phyloP scores from a whole-genome alignment of 2,888 invertebrate genomes.

The Pediacus dermestoides region DNA sequence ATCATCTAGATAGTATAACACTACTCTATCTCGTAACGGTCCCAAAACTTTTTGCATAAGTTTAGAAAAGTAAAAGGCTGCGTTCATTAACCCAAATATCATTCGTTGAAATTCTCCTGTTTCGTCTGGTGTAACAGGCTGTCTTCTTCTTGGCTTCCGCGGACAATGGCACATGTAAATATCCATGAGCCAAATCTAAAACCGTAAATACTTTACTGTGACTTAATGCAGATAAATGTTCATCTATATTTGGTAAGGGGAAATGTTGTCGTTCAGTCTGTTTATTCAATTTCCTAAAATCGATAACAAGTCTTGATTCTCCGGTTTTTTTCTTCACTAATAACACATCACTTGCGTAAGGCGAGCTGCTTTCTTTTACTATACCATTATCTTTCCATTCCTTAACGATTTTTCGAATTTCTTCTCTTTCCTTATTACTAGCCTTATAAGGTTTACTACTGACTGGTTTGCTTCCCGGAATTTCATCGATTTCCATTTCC shows the following conservation, averaged over 20 bases:
- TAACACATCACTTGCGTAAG: slow-evolving; percentile 22
- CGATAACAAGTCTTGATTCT: slow-evolving; percentile 16
- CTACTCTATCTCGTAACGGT: slow-evolving; percentile 7
- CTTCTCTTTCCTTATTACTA: slow-evolving; percentile 13
- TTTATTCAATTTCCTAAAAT: slow-evolving; percentile 8
- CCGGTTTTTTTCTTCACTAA: slow-evolving; percentile 27
- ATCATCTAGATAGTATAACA: slow-evolving; percentile 15
- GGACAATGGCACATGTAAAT: slow-evolving; percentile 11
- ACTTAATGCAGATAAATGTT: slow-evolving; percentile 2
- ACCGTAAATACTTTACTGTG: slow-evolving; percentile 8
- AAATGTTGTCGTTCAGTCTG: slow-evolving; percentile 7
- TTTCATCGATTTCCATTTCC: slow-evolving; percentile 17
- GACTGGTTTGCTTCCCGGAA: slow-evolving; percentile 10
- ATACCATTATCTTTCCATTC: slow-evolving; percentile 18
- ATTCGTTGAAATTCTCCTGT: slow-evolving; percentile 4
- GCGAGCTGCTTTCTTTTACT: slow-evolving; percentile 19
- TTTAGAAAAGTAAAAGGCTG: slow-evolving; percentile 10
- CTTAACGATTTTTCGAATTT: slow-evolving; percentile 15
- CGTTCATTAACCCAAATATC: slow-evolving; percentile 3
- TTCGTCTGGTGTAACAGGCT: slow-evolving; percentile 10
- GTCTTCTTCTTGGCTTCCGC: slow-evolving; percentile 8
- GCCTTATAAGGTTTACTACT: slow-evolving; percentile 15
- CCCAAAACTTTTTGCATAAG: slow-evolving; percentile 15
- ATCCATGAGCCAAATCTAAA: slow-evolving; percentile 9
- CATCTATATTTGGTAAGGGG: slow-evolving; percentile 6